Percentiles rank a stretch among this genome's conserved stretches.
Evolutionary conservation across 2,113 vertebrate species (phyloP).

Genomic region (Heptranchias perlo): DNA sequence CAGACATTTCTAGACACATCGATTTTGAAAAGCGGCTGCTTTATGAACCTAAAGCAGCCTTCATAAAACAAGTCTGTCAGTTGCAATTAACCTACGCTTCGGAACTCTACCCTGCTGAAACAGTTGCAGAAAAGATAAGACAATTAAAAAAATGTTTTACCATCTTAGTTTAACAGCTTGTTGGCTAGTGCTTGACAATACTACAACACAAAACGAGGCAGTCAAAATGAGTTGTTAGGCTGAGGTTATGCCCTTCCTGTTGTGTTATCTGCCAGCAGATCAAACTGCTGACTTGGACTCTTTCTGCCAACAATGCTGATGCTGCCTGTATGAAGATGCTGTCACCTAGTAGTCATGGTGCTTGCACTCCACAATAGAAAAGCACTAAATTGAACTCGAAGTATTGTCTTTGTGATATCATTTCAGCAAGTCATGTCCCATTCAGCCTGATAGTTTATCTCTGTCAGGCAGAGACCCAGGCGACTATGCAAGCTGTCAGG

Average conservation of each 20-base stretch:
- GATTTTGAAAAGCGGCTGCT: slow-evolving; percentile 35
- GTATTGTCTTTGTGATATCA: slow-evolving; percentile 64
- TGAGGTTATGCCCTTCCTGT: slow-evolving; percentile 52
- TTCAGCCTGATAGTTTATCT: slow-evolving; percentile 66
- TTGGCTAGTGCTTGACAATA: slow-evolving; percentile 49
- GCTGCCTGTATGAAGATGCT: slow-evolving; percentile 52
- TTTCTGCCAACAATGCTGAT: slow-evolving; percentile 48
- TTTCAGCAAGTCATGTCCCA: slow-evolving; percentile 70
- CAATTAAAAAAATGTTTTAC: slow-evolving; percentile 51
- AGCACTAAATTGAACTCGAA: slow-evolving; percentile 60
- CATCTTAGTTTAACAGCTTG: slow-evolving; percentile 48
- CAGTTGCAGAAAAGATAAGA: slow-evolving; percentile 38
- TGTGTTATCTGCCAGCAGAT: slow-evolving; percentile 51
- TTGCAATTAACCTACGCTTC: slow-evolving; percentile 37
- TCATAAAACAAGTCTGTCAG: slow-evolving; percentile 38
- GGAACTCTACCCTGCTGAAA: slow-evolving; percentile 37
- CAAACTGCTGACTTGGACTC: slow-evolving; percentile 53
- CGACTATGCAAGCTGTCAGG: slow-evolving; percentile 59
- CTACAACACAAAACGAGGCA: slow-evolving; percentile 51
- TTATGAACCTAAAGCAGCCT: slow-evolving; percentile 38
- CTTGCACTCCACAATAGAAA: slow-evolving; percentile 52
- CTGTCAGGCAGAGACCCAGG: slow-evolving; percentile 57
- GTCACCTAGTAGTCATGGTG: slow-evolving; percentile 52
- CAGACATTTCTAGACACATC: slow-evolving; percentile 36
- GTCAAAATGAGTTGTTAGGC: slow-evolving; percentile 55